Percentiles rank a stretch among this genome's conserved stretches.
phyloP scores from a whole-genome alignment of 2,888 invertebrate genomes.

The Athalia rosae region DNA sequence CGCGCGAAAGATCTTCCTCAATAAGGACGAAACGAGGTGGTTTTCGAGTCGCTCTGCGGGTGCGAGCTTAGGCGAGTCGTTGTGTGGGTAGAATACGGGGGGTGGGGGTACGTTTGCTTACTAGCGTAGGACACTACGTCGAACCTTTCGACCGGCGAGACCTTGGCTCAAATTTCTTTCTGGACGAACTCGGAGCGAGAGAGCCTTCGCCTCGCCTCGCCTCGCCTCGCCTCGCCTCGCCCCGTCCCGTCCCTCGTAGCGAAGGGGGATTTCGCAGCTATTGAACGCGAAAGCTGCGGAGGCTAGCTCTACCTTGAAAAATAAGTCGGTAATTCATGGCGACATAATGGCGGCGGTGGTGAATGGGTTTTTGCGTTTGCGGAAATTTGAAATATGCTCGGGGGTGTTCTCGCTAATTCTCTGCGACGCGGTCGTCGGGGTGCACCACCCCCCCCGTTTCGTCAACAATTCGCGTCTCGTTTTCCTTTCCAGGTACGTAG shows the following conservation, averaged over 20 bases:
- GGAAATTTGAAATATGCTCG: conserved; percentile 21
- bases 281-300: conserved; percentile 30
- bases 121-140: too few species aligned
- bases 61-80: conserved; percentile 11
- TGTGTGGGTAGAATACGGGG: too few species aligned
- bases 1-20: too few species aligned
- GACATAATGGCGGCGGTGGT: not conserved
- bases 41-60: not conserved
- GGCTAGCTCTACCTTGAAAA: not conserved
- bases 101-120: too few species aligned
- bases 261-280: too few species aligned
- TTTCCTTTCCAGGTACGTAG: too few species aligned
- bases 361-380: not conserved
- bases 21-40: too few species aligned
- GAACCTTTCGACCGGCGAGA: not conserved
- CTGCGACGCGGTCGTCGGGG: not conserved
- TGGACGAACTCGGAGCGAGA: conserved; percentile 10
- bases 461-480: not conserved
- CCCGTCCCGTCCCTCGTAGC: not conserved
- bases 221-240: not conserved
- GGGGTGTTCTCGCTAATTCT: conserved; percentile 17
- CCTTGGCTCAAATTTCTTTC: conserved; percentile 35
- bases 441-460: not conserved
- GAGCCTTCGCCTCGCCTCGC: not conserved
- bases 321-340: conserved; percentile 31